Evolutionary conservation across 2,113 vertebrate species (phyloP), one percentile per base, ranked within the genome.

Genomic region (Setophaga kirtlandii): DNA sequence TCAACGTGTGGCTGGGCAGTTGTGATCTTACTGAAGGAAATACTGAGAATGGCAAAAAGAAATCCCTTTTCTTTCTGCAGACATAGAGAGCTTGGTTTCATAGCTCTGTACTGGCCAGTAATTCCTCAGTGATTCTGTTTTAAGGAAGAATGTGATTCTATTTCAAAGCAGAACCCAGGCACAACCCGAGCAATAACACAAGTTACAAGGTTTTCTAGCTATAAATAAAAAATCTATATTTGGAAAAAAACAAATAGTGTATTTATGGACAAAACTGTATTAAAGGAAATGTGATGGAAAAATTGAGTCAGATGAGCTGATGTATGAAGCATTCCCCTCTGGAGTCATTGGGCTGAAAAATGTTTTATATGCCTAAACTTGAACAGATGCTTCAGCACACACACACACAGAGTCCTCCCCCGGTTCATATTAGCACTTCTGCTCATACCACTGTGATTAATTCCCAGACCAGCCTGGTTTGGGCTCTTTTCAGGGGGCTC

Each of bases 271-370:
- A 90, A 89, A 78, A 73, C 58, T 92, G 86, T 90, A 95, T 65
- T 80, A 95, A 91, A 95, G 93, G 93, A 92, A 97, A 92, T 95
- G 90, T 78, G 94, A 97, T 98, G 97, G 97, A 98, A 98, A 98
- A 97, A 97, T 83, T 96, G 96, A 97, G 95, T 97, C 95, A 87
- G 94, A 95, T 97, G 97, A 97, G 92, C 93, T 97, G 96, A 94
- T 97, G 95, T 96, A 85, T 53, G 88, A 97, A 94, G 89, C 92
- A 96, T 97, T 97, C 97, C 94, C 96, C 96, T 83, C 28, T 96
- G 95, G 93, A 96, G 78, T 96, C 92, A 96, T 3, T 96, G 91
- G 74, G 70, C 85, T 97, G 83, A 97, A 96, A 97, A 96, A 96
- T 94, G 83, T 92, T 84, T 97, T 95, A 63, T 96, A 39, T 97